Evolutionary conservation across 2,113 vertebrate species (phyloP).

Genomic region (Cheilinus undulatus): DNA sequence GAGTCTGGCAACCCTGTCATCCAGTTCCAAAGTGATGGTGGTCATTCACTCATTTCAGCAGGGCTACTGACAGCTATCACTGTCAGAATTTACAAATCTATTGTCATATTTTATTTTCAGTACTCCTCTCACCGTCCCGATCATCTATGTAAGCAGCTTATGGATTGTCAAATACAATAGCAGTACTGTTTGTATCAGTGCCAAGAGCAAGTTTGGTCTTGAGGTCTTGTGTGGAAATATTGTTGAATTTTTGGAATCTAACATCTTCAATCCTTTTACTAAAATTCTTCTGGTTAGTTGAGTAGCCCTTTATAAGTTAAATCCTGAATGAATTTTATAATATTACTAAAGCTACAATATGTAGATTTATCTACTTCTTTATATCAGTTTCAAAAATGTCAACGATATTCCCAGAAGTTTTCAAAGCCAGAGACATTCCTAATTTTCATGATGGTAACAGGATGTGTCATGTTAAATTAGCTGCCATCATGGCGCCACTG

Average conservation of each 20-base stretch:
- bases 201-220: neutral
- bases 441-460: no score
- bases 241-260: conserved; percentile 5
- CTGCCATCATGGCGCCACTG: no score
- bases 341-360: no score
- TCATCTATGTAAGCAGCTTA: neutral
- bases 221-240: conserved; percentile 13
- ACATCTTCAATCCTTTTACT: no score
- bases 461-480: no score
- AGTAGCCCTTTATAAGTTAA: neutral
- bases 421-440: no score
- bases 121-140: conserved; percentile 14
- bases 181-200: conserved; percentile 1
- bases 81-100: conserved; percentile 2
- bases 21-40: neutral
- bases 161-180: neutral
- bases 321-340: neutral
- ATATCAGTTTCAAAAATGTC: no score
- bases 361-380: no score
- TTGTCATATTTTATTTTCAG: conserved; percentile 18
- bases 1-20: conserved; percentile 10
- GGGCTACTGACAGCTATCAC: neutral
- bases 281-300: neutral
- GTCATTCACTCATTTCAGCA: neutral
- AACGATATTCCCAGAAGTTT: no score